Evolutionary conservation across 2,888 invertebrate species (phyloP).

Genomic region (Gasteruption jaculator): DNA sequence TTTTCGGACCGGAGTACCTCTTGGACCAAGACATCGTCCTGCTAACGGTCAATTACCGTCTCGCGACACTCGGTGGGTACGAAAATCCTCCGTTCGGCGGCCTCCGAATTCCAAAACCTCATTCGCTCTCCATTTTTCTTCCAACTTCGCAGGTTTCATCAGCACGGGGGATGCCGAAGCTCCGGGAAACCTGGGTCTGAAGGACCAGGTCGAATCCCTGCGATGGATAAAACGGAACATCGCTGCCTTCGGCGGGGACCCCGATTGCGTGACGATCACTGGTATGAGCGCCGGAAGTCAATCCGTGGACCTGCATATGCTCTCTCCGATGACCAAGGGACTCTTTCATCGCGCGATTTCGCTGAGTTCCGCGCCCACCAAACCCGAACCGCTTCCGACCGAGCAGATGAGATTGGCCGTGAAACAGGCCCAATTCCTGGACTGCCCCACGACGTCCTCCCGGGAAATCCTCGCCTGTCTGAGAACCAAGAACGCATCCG

Average conservation of each 20-base stretch:
- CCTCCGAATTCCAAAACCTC: not conserved
- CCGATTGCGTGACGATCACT: conserved; percentile 59
- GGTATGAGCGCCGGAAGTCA: conserved; percentile 56
- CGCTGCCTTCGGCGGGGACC: conserved; percentile 64
- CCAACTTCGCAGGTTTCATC: conserved; percentile 52
- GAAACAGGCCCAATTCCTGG: conserved; percentile 59
- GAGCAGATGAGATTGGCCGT: conserved; percentile 58
- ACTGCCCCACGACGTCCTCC: conserved; percentile 57
- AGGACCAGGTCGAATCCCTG: conserved; percentile 65
- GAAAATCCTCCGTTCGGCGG: no score
- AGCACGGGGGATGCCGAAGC: conserved; percentile 63
- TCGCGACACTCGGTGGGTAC: conserved; percentile 54
- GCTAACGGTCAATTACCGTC: conserved; percentile 64
- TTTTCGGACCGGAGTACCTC: conserved; percentile 60
- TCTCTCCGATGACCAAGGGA: conserved; percentile 63
- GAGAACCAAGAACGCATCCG: conserved; percentile 49
- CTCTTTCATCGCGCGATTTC: conserved; percentile 67
- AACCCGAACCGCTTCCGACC: conserved; percentile 55
- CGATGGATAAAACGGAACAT: conserved; percentile 65
- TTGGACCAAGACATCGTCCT: conserved; percentile 64
- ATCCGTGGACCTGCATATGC: conserved; percentile 48
- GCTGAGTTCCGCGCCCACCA: conserved; percentile 62
- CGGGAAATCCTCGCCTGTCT: conserved; percentile 60
- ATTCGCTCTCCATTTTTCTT: not conserved
- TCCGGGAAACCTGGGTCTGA: conserved; percentile 65